Evolutionary conservation across 2,888 invertebrate species (phyloP).

Genomic region (Coleophora flavipennella): DNA sequence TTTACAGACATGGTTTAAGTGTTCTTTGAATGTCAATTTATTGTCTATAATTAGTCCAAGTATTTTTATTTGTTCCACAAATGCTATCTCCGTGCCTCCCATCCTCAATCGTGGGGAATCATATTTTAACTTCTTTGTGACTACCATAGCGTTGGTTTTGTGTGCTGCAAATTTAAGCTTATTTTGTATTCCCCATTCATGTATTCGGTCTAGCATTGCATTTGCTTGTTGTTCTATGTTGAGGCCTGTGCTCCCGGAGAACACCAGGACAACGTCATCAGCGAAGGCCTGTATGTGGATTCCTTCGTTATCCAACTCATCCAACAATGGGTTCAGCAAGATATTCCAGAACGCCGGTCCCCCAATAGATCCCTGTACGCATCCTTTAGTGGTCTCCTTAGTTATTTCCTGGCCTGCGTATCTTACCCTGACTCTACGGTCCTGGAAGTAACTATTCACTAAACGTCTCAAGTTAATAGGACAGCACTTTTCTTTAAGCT

Average conservation of each 20-base stretch:
- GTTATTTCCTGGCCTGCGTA: not conserved
- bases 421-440: not conserved
- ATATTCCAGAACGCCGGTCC: conserved; percentile 13
- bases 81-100: conserved; percentile 5
- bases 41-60: conserved; percentile 10
- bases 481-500: conserved; percentile 7
- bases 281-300: conserved; percentile 12
- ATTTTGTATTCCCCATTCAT: conserved; percentile 9
- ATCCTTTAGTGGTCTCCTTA: conserved; percentile 6
- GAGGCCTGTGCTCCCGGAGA: conserved; percentile 3
- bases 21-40: conserved; percentile 9
- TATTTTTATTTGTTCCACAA: conserved; percentile 6
- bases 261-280: conserved; percentile 7
- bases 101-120: conserved; percentile 10
- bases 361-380: conserved; percentile 13
- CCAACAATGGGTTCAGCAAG: conserved; percentile 7
- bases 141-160: conserved; percentile 9
- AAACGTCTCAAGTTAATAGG: conserved; percentile 7
- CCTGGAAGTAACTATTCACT: conserved; percentile 5
- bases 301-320: not conserved
- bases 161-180: conserved; percentile 10
- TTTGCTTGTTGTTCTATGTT: conserved; percentile 7
- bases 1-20: conserved; percentile 3
- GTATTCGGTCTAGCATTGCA: conserved; percentile 7
- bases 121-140: conserved; percentile 8